phyloP scores from a whole-genome alignment of 1,140 invertebrate genomes.

The Hyles vespertilio region DNA sequence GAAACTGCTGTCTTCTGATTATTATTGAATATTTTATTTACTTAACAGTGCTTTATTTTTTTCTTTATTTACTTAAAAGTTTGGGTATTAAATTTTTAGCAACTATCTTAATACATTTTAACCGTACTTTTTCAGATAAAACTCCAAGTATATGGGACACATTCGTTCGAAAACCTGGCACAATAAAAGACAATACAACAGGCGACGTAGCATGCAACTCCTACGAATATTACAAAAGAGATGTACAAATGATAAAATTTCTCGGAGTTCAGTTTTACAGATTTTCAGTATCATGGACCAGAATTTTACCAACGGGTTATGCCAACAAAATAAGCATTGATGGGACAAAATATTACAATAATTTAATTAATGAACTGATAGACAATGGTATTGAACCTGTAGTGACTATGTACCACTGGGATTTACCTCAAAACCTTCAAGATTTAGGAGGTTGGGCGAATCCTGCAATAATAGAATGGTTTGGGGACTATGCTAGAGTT shows the following conservation, averaged over 20 bases:
- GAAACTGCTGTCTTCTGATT: no score
- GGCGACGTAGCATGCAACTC: conserved; percentile 16
- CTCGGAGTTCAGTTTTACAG: conserved; percentile 76
- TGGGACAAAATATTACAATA: conserved; percentile 16
- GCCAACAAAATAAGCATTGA: conserved; percentile 14
- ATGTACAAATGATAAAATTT: conserved; percentile 28
- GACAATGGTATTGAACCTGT: conserved; percentile 15
- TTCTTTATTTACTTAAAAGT: no score
- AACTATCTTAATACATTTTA: no score
- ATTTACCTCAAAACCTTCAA: conserved; percentile 19
- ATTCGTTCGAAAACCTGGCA: conserved; percentile 8
- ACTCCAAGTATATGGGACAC: conserved; percentile 49
- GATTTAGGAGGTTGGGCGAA: conserved; percentile 20
- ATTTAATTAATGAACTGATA: conserved; percentile 15
- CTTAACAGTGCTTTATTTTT: no score
- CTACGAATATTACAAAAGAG: conserved; percentile 17
- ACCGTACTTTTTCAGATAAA: conserved; percentile 36
- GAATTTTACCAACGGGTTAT: conserved; percentile 77
- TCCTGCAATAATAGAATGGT: conserved; percentile 12
- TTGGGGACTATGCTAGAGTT: conserved; percentile 14
- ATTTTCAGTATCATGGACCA: conserved; percentile 80
- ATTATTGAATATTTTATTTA: no score
- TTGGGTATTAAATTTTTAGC: no score
- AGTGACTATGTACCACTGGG: conserved; percentile 17
- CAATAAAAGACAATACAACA: conserved; percentile 10